Conservation (phyloP, 2,113 vertebrate genomes). For the Ranitomeya imitator region DNA sequence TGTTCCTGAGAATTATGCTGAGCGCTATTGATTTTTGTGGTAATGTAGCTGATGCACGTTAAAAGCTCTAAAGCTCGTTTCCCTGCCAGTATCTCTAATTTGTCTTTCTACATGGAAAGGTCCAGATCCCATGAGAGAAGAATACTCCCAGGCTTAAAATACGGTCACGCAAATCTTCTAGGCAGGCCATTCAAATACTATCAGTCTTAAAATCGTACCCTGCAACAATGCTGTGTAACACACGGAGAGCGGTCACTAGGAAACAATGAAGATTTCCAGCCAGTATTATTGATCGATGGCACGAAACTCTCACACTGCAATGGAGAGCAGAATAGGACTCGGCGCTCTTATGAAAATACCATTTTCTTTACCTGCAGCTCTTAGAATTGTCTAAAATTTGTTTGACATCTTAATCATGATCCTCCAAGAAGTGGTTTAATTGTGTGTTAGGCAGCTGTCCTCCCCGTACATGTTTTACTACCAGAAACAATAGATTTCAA, state of each 20-base stretch:
- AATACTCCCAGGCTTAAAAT: background rate
- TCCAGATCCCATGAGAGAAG: background rate
- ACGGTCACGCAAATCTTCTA: background rate
- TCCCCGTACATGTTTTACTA: background rate
- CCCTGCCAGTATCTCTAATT: constrained; percentile 41
- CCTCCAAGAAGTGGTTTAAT: constrained; percentile 18
- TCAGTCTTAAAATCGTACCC: background rate
- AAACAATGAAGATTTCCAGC: constrained; percentile 11
- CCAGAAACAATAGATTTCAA: background rate
- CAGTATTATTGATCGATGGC: constrained; percentile 35
- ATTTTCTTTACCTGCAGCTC: constrained; percentile 8
- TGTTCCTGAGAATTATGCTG: constrained; percentile 46
- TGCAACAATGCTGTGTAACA: background rate
- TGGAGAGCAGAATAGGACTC: background rate
- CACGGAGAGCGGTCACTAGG: constrained; percentile 10
- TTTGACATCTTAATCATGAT: constrained; percentile 34
- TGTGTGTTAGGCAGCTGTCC: constrained; percentile 3
- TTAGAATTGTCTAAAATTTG: background rate
- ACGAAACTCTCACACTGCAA: constrained; percentile 1
- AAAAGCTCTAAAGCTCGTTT: constrained; percentile 44
- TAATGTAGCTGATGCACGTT: constrained; percentile 51
- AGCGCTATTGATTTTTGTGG: constrained; percentile 52
- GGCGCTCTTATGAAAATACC: background rate
- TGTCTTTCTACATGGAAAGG: constrained; percentile 26
- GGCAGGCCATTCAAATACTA: constrained; percentile 26